Percentiles rank a stretch among this genome's conserved stretches.
Evolutionary conservation across 2,888 invertebrate species (phyloP).

Genomic region (Idaea biselata): DNA sequence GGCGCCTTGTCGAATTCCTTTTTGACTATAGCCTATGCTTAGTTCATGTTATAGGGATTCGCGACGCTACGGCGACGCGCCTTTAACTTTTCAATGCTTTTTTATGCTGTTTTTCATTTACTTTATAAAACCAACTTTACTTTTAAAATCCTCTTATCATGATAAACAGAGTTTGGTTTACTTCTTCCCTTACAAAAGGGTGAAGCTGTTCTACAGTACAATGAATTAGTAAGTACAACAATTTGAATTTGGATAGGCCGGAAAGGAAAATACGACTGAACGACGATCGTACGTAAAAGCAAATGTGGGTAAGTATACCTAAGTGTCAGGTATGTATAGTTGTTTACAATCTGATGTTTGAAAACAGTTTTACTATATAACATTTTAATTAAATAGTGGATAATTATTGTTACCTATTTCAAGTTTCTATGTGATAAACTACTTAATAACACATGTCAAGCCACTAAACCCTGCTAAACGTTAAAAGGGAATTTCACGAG

Average conservation of each 20-base stretch:
- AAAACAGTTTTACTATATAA: background rate
- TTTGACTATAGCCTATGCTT: no score
- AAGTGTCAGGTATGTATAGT: background rate
- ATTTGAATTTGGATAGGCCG: background rate
- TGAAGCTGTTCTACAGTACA: background rate
- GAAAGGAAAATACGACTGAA: background rate
- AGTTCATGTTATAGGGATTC: no score
- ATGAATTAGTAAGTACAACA: background rate
- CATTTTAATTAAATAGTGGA: background rate
- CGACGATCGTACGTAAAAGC: background rate
- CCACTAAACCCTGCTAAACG: slow-evolving; percentile 4
- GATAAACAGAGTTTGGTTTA: background rate
- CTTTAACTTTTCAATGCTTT: no score
- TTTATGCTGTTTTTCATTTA: no score
- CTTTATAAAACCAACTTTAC: background rate
- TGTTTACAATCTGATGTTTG: background rate
- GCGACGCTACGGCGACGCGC: no score
- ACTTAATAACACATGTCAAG: background rate
- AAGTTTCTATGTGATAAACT: background rate
- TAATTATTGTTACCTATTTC: background rate
- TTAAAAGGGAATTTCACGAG: slow-evolving; percentile 13
- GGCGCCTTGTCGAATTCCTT: no score
- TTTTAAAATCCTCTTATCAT: background rate
- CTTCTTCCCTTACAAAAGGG: background rate
- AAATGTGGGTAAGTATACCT: no score